Evolutionary conservation across 2,113 vertebrate genomes (phyloP), one percentile per base, ranked within the genome.

Genomic region (Macrotus californicus): DNA sequence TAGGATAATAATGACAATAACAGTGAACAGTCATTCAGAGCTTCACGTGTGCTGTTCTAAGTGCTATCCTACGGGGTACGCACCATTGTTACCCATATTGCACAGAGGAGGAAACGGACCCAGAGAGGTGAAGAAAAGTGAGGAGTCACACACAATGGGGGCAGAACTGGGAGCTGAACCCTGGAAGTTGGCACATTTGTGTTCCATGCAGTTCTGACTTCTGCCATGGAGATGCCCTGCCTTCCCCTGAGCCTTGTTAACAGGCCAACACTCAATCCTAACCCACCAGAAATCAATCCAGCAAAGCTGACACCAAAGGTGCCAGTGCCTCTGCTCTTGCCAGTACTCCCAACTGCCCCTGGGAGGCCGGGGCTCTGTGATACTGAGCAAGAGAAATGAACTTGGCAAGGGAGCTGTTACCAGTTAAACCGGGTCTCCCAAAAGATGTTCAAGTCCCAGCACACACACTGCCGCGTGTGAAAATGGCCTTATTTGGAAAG

Each of bases 401-500:
- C 29, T 59, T 22, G 31, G 31, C 22, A 3, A 89, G 16, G 85
- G 2, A 39, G 26, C 19, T 82, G 36, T 36, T 86, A 72, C 5
- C 56, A 29, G 50, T 41, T 86, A 54, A 82, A 50, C 21, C 56
- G 39, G 59, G 48, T 86, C 36, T 22, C 79, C 36, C 50, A 16
- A 43, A 72, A 86, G 67, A 48, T 43, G 34, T 10, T 72, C 26
- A 86, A 93, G 70, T 87, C 52, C 69, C 46, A 69, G 56, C 34
- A 12, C 29, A 5, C 73, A 72, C 73, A 6, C 15, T 0, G 61
- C 29, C 14, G 77, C 87, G 87, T 87, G 56, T 16, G 64, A 14
- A 64, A 50, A 36, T 50, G 72, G 56, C 89, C 80, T 86, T 86
- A 94, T 93, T 94, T 96, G 89, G 95, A 96, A 93, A 59, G 5